Percentiles rank a stretch among this genome's conserved stretches.
Evolutionary conservation across 2,113 vertebrate genomes (phyloP).

Genomic region (Dipodomys merriami): DNA sequence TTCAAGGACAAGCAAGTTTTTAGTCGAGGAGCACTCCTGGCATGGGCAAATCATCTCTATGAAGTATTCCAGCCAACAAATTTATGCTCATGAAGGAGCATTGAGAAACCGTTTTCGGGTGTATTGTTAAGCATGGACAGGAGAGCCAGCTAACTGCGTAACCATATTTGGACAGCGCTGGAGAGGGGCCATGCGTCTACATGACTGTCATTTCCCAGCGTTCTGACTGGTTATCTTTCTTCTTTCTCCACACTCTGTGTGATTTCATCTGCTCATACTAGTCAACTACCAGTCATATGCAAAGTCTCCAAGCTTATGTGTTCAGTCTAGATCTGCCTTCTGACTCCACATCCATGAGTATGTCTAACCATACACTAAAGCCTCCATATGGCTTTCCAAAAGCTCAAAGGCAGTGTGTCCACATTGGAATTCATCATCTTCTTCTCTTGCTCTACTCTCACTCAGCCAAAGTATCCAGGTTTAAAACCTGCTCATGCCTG

Average conservation of each 20-base stretch:
- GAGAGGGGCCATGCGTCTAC: not conserved
- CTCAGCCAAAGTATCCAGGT: not conserved
- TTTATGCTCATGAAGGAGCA: not conserved
- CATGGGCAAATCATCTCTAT: not conserved
- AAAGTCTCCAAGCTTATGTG: not conserved
- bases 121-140: not conserved
- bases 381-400: not conserved
- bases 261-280: not conserved
- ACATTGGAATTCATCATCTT: not conserved
- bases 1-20: conserved; percentile 29
- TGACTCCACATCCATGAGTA: not conserved
- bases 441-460: not conserved
- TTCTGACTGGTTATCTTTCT: conserved; percentile 19
- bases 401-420: not conserved
- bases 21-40: not conserved
- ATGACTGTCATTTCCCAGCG: not conserved
- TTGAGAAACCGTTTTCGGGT: conserved; percentile 20
- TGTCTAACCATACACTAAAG: not conserved
- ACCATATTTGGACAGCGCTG: not conserved
- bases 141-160: not conserved
- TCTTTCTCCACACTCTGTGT: not conserved
- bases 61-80: not conserved
- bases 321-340: conserved; percentile 18
- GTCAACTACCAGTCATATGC: conserved; percentile 20
- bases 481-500: not conserved